Conservation (phyloP, 2,797 vertebrate species). For the Sebastes iracundus region DNA sequence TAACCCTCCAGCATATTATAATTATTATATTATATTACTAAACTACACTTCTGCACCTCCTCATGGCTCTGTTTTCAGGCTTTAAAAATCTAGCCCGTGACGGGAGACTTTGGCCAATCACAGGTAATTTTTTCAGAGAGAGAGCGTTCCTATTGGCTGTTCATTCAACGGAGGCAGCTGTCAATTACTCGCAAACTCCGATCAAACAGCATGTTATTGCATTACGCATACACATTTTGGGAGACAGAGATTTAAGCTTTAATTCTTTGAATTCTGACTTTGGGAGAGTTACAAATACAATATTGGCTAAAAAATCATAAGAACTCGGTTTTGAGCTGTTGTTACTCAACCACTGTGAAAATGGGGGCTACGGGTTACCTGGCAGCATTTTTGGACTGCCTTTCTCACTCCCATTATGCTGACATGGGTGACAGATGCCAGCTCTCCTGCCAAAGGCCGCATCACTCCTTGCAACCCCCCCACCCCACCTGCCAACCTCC, state of each 20-base stretch:
- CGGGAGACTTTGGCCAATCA: not conserved
- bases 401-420: constrained; percentile 68
- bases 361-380: constrained; percentile 53
- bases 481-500: constrained; percentile 47
- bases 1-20: not conserved
- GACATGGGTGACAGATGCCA: constrained; percentile 80
- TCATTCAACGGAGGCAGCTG: not conserved
- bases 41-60: not conserved
- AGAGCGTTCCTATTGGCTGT: too few relatives aligned
- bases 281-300: not conserved
- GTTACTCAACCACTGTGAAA: constrained; percentile 36
- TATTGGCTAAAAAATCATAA: constrained; percentile 8
- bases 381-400: constrained; percentile 59
- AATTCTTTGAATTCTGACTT: not conserved
- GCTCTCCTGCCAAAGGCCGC: constrained; percentile 77
- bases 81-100: not conserved
- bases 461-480: constrained; percentile 63
- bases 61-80: not conserved
- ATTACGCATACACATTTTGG: not conserved
- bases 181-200: not conserved
- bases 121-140: too few relatives aligned
- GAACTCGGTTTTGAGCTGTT: constrained; percentile 29
- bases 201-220: not conserved
- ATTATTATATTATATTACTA: not conserved
- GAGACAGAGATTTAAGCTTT: not conserved